Base-by-base conservation (phyloP, 30 jellyfish, hydroid and myxozoan genomes). In the Hydra vulgaris region DNA sequence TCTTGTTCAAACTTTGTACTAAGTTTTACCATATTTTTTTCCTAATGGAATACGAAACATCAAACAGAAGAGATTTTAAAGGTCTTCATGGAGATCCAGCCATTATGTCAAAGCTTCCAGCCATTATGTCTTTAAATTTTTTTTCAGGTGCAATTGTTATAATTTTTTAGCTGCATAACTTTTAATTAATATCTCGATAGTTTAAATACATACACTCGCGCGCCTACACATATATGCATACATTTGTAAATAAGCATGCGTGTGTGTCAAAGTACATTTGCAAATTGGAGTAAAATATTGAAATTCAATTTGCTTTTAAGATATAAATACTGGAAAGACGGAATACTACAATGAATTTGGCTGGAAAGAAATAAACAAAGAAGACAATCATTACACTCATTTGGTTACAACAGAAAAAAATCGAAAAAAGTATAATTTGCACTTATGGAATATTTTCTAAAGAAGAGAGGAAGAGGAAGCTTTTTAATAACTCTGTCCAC, bases 11-110 rank as follows among this genome's bases (percentile, higher is more conserved):
- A n/a, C n/a, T n/a, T n/a, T n/a, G n/a, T n/a, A n/a, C n/a, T n/a
- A n/a, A n/a, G n/a, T n/a, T n/a, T n/a, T n/a, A n/a, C n/a, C n/a
- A n/a, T n/a, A n/a, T n/a, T n/a, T n/a, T n/a, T n/a, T n/a, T n/a
- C n/a, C 8, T 40, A 40, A 40, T 40, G 61, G 61, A 40, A 3
- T 78, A 78, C 54, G 82, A 78, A 23, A 78, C 85, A n/a, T 53
- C 85, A 27, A 78, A 78, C 79, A 18, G 16, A 56, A 27, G 85
- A 15, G 85, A 78, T 55, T 78, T 20, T 1, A 24, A 78, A 54
- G 85, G 85, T 0, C 26, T 61, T 18, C 85, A 81, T 0, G 85
- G 85, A 15, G 66, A 78, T 15, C 81, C 85, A 53, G 85, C 85
- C 19, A 54, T 21, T 21, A 78, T 21, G 23, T 55, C 85, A 27